Conservation (phyloP, 2,888 invertebrate species). For the Hedychridium roseum region DNA sequence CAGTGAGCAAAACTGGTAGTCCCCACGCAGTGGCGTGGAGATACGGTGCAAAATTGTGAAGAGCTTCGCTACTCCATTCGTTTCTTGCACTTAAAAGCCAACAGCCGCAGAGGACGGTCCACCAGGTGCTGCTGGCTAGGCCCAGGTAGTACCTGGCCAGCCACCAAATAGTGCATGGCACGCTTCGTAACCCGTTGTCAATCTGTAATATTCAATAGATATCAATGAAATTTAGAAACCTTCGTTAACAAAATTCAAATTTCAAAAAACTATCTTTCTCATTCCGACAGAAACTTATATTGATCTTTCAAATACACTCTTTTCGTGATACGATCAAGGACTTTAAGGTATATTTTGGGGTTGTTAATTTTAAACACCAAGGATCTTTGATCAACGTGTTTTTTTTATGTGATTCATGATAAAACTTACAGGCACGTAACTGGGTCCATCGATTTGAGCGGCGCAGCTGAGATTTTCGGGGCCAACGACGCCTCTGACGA, state of each 20-base stretch:
- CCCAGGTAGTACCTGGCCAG: constrained; percentile 81
- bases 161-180: constrained; percentile 78
- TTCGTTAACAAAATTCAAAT: background rate
- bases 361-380: too few relatives aligned
- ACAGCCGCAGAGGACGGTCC: constrained; percentile 86
- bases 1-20: constrained; percentile 84
- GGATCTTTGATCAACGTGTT: too few relatives aligned
- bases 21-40: constrained; percentile 91
- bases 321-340: too few relatives aligned
- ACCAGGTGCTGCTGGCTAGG: constrained; percentile 84
- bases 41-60: constrained; percentile 85
- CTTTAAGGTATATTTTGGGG: too few relatives aligned
- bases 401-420: too few relatives aligned
- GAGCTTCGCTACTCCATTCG: constrained; percentile 93
- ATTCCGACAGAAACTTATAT: too few relatives aligned
- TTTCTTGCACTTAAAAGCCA: constrained; percentile 91
- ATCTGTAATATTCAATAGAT: too few relatives aligned
- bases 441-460: constrained; percentile 60
- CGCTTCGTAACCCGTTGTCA: constrained; percentile 65
- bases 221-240: too few relatives aligned
- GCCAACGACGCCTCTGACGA: constrained; percentile 72
- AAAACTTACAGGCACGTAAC: constrained; percentile 58
- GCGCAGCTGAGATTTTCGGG: constrained; percentile 60
- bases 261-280: too few relatives aligned
- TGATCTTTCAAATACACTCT: too few relatives aligned